Conservation (phyloP, 2,113 vertebrate genomes). For the Phalacrocorax carbo region DNA sequence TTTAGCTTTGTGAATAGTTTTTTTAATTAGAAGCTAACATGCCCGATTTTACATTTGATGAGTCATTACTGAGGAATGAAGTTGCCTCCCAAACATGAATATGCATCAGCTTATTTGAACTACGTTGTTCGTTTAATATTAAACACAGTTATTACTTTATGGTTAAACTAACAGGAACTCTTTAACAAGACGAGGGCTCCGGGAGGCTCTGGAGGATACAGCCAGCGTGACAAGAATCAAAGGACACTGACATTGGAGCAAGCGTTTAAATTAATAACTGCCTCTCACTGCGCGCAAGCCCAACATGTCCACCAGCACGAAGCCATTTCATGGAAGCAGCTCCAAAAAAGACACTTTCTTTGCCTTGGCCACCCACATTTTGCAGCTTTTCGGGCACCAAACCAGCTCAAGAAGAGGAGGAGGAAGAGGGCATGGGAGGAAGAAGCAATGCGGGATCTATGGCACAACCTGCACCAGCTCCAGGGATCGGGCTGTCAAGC, state of each 20-base stretch:
- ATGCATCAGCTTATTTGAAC: constrained; percentile 56
- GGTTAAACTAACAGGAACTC: constrained; percentile 24
- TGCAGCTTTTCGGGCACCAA: accelerated
- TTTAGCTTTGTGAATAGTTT: neutral
- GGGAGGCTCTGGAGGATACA: neutral
- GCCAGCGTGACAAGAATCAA: neutral
- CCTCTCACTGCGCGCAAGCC: neutral
- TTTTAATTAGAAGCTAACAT: constrained; percentile 58
- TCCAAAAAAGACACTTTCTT: neutral
- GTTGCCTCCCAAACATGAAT: constrained; percentile 67
- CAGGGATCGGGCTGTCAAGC: neutral
- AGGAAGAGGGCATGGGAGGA: neutral
- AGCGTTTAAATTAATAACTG: neutral
- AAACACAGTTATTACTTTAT: constrained; percentile 26
- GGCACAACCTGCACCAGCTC: neutral
- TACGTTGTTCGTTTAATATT: constrained; percentile 47
- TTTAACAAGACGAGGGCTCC: accelerated
- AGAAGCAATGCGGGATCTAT: accelerated
- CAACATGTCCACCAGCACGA: neutral
- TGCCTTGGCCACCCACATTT: neutral
- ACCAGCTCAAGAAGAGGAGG: neutral
- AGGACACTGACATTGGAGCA: neutral
- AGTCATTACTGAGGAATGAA: constrained; percentile 67
- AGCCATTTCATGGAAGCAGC: neutral
- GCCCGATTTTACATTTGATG: constrained; percentile 66